These are phyloP conservation scores for Pasiphila rectangulata DNA, from an alignment of 2,888 invertebrate species.

Conservation along the genomic window DNA sequence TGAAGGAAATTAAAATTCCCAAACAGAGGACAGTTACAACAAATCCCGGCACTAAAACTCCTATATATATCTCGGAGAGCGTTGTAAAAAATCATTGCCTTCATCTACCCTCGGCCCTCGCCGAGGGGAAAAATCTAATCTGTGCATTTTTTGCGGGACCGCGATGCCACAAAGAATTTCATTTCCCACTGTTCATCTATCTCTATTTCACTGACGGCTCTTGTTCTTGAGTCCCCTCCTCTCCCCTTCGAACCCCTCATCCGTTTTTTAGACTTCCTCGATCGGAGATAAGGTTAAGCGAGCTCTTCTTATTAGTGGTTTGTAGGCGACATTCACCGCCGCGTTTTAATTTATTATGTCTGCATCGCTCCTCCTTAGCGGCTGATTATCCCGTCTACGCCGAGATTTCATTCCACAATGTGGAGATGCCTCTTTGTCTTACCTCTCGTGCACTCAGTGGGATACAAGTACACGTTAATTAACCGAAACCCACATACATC, in stretches of 20 bases:
- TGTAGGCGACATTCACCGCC: constrained; percentile 63
- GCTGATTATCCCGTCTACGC: constrained; percentile 27
- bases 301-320: constrained; percentile 75
- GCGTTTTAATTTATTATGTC: constrained; percentile 62
- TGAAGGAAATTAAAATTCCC: constrained; percentile 79
- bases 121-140: constrained; percentile 81
- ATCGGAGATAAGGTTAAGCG: constrained; percentile 80
- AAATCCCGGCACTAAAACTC: constrained; percentile 78
- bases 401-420: constrained; percentile 13
- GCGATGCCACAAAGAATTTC: constrained; percentile 82
- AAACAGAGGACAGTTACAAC: constrained; percentile 76
- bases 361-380: constrained; percentile 34
- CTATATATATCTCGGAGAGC: constrained; percentile 74
- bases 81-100: constrained; percentile 82
- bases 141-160: constrained; percentile 82
- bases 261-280: constrained; percentile 79
- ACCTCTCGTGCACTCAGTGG: not conserved
- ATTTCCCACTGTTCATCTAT: constrained; percentile 83
- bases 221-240: constrained; percentile 71
- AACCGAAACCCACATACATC: constrained; percentile 34
- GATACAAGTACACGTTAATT: constrained; percentile 35
- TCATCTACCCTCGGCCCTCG: constrained; percentile 73
- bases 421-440: constrained; percentile 8
- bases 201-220: constrained; percentile 81
- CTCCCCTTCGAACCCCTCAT: constrained; percentile 51